Evolutionary conservation across 1,140 invertebrate genomes (phyloP).

Genomic region (Drosophila teissieri): DNA sequence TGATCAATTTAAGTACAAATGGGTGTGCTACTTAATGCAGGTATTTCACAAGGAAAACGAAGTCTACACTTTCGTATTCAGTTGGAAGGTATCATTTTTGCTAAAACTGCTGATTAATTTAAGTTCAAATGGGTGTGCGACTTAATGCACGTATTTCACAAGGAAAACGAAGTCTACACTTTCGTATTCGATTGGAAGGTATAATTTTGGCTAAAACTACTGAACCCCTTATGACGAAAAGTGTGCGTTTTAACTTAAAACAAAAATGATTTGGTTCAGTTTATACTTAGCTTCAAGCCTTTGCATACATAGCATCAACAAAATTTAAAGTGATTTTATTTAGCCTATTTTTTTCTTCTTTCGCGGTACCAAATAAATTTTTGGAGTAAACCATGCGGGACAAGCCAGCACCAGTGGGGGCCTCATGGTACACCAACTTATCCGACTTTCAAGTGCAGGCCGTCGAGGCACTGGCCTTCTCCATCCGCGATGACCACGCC

Average conservation of each 20-base stretch:
- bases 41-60: too few species aligned
- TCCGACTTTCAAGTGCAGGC: constrained; percentile 33
- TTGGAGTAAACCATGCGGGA: background rate
- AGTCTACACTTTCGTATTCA: too few species aligned
- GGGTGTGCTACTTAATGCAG: background rate
- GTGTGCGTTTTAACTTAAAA: background rate
- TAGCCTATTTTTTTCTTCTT: background rate
- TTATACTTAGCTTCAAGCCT: background rate
- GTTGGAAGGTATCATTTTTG: too few species aligned
- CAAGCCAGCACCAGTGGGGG: background rate
- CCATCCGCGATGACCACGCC: constrained; percentile 33
- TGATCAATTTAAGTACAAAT: too few species aligned
- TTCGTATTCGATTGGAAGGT: too few species aligned
- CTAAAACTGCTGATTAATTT: too few species aligned
- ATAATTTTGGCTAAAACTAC: too few species aligned
- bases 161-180: too few species aligned
- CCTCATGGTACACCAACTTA: constrained; percentile 35
- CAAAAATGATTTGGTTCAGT: background rate
- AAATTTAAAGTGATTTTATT: constrained; percentile 29
- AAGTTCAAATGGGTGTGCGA: background rate
- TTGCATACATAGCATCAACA: background rate
- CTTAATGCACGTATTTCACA: too few species aligned
- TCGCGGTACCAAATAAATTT: background rate
- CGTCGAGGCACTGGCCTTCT: constrained; percentile 3
- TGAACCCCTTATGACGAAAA: background rate